Evolutionary conservation across 2,797 vertebrate species (phyloP), one percentile per base, ranked within the genome.

Genomic region (Cichlasoma orientale): DNA sequence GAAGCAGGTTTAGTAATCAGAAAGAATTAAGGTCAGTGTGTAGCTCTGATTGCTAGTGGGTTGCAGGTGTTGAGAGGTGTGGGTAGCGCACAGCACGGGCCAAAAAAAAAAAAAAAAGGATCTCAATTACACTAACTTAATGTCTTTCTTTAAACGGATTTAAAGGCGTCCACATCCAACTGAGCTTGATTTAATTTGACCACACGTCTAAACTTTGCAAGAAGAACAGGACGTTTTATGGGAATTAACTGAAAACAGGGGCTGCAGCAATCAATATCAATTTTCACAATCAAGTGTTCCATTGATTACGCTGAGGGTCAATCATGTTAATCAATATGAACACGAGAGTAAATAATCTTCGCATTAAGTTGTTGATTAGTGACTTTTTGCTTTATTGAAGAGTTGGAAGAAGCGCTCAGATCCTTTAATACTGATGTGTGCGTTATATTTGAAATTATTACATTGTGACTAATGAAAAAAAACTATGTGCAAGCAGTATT

Each of bases 11-110:
- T 59, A 78, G 53, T 89, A 80, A 91, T 90, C 77, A 79, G 50
- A 18, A 13, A 81, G 82, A 88, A 90, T 90, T 89, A 84, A 83
- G 87, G 87, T 86, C 90, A 85, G 29, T 18, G 50, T 54, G 77
- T 33, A 8, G 68, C 71, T 83, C 19, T 79, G 75, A 82, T 81
- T 78, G 85, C 79, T 73, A 57, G 69, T 11, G 12, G 63, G 47
- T 21, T 57, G 69, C 16, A 55, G 59, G 36, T 23, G 66, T 58
- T 41, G 81, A 58, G 74, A 54, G 50, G 47, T 74, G 80, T 78
- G 59, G 47, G 72, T 47, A 50, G 33, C 27, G 19, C 16, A 21
- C n/a, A 69, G 33, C 53, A n/a, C 1, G 16, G 19, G 56, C 25
- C 68, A 31, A 23, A 83, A 87, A 85, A 85, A 82, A 79, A 78